Evolutionary conservation across 1,140 invertebrate genomes (phyloP), one percentile per base, ranked within the genome.

Genomic region (Oncopodura yosiiana): DNA sequence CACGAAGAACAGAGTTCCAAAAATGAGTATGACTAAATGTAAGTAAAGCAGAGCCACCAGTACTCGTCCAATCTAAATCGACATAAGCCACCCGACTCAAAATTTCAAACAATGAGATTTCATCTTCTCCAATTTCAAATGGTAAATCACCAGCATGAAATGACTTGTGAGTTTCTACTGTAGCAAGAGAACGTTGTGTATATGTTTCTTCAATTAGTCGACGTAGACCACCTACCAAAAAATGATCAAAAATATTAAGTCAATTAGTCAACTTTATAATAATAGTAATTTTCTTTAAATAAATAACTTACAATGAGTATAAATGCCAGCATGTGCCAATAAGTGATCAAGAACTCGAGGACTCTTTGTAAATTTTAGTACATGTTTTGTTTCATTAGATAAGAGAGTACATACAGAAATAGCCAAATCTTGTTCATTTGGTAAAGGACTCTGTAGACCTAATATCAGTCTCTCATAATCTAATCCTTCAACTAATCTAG

Each of bases 401-500:
- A 99, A 74, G 43, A 99, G 74, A 0, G 90, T 94, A 69, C 92
- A 95, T 1, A 97, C 87, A 71, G 98, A 97, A 49, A 99, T 84
- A 3, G 93, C 93, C 74, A 98, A 94, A 69, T 98, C 94, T 68
- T 98, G 90, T 74, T 99, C 95, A 71, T 99, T 99, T 14, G 94
- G 94, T 62, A 99, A 74, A 1, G 94, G 94, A 30, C 88, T 93
- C 18, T 94, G 70, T 6, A 99, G 74, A 0, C 94, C 94, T 26
- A 94, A 75, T 19, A 87, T 80, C 12, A 99, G 73, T 62, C 86
- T 83, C 62, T 91, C 86, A 66, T 94, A 92, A 65, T 88, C 86
- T 12, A 82, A 84, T 37, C 81, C 75, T 61, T 81, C 82, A 60
- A 85, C 83, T 24, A 91, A 69, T 60, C 84, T 74, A 18, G 77